These are phyloP conservation scores for Centropristis striata DNA, from an alignment of 2,113 vertebrate species.

Conservation along the genomic window DNA sequence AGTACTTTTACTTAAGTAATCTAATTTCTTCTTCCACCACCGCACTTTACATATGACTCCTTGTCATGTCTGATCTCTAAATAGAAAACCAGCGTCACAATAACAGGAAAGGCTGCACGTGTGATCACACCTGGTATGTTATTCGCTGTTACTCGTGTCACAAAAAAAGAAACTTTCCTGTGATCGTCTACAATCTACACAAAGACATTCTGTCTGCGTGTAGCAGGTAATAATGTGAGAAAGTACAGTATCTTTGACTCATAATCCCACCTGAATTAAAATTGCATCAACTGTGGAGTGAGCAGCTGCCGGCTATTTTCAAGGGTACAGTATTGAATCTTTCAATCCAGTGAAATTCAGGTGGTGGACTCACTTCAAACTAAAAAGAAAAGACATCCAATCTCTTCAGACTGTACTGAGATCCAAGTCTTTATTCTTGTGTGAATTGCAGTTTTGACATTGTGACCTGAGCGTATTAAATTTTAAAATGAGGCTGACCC, in stretches of 20 bases:
- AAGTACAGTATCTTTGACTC: constrained; percentile 9
- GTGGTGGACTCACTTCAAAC: constrained; percentile 5
- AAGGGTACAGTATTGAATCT: neutral
- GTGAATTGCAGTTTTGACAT: constrained; percentile 21
- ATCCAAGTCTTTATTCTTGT: constrained; percentile 17
- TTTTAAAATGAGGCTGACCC: neutral
- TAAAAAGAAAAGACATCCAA: neutral
- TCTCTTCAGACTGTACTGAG: neutral
- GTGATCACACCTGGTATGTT: constrained; percentile 26
- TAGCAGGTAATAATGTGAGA: neutral
- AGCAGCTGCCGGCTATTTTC: constrained; percentile 11
- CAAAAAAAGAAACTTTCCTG: neutral
- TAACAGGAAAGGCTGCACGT: neutral
- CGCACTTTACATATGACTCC: too few species aligned
- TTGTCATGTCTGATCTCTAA: constrained; percentile 1
- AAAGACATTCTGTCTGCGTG: neutral
- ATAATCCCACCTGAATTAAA: constrained; percentile 22
- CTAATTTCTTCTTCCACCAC: too few species aligned
- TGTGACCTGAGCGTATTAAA: neutral
- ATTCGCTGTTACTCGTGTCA: neutral
- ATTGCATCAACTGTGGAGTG: neutral
- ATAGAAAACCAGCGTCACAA: constrained; percentile 19
- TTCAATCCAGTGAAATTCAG: constrained; percentile 25
- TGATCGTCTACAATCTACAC: neutral
- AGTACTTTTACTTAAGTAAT: too few species aligned